A percentile compares a stretch with the other conserved stretches of the same genome.
Evolutionary conservation across 2,113 vertebrate genomes (phyloP).

Genomic region (Drymodes brunneopygia): DNA sequence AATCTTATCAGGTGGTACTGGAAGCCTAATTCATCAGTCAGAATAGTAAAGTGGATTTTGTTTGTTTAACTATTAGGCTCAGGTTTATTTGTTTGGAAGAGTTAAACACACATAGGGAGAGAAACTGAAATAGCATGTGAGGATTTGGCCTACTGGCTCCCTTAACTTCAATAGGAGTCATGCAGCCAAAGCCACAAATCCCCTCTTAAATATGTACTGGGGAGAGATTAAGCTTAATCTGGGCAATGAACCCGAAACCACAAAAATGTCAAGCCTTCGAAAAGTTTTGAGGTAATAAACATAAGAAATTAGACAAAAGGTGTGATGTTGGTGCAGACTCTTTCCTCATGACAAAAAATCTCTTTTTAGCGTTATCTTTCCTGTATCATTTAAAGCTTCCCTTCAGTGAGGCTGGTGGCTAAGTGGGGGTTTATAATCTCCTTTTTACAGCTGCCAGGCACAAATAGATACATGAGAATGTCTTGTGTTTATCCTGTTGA

Average conservation of each 20-base stretch:
- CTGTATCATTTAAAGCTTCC: background rate
- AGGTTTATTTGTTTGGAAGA: background rate
- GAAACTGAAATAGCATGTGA: background rate
- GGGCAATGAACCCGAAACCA: background rate
- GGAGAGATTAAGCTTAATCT: background rate
- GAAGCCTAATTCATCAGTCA: background rate
- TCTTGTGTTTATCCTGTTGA: background rate
- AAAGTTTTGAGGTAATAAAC: background rate
- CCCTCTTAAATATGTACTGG: background rate
- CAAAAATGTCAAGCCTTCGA: slow-evolving; percentile 3
- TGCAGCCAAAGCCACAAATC: background rate
- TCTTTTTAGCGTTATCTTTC: background rate
- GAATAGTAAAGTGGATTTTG: background rate
- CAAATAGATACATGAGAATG: background rate
- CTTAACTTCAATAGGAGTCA: background rate
- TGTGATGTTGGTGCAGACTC: background rate
- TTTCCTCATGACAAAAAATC: background rate
- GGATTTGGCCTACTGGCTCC: background rate
- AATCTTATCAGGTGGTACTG: background rate
- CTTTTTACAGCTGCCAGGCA: background rate
- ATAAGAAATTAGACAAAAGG: background rate
- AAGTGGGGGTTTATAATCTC: background rate
- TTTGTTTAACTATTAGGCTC: background rate
- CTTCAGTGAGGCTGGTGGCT: background rate
- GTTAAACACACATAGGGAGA: background rate